Percentiles rank a stretch among this genome's conserved stretches.
Conservation (phyloP, 2,113 vertebrate genomes). For the Xenopus laevis region DNA sequence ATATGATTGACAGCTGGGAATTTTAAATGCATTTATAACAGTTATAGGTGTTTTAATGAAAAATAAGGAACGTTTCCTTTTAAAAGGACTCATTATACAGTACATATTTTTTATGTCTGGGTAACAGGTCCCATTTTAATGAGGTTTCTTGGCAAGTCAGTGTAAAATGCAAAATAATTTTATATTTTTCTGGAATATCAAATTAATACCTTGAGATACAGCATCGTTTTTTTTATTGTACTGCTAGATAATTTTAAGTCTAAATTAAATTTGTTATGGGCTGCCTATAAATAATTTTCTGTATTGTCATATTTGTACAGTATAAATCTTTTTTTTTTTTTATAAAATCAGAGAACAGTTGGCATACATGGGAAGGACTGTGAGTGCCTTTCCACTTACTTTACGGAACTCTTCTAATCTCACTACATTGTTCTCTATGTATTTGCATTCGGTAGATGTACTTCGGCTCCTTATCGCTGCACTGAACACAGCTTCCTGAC, state of each 20-base stretch:
- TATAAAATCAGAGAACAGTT: neutral
- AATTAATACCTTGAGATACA: neutral
- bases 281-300: neutral
- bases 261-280: neutral
- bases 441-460: constrained; percentile 15
- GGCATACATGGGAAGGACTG: neutral
- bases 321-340: neutral
- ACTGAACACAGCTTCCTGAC: constrained; percentile 8
- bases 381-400: neutral
- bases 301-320: constrained; percentile 3
- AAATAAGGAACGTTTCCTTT: no score
- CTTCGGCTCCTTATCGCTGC: constrained; percentile 21
- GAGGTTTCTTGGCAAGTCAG: neutral
- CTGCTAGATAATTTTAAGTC: constrained; percentile 11
- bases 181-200: neutral
- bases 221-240: neutral
- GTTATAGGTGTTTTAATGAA: no score
- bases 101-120: no score
- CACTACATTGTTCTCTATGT: constrained; percentile 16
- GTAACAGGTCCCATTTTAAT: neutral
- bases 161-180: neutral
- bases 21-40: no score
- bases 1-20: no score
- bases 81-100: no score
- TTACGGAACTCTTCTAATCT: constrained; percentile 18